Percentiles rank a stretch among this genome's conserved stretches.
These are phyloP conservation scores for Hirtodrosophila cameraria DNA, from an alignment of 2,888 invertebrate genomes.

Conservation along the genomic window DNA sequence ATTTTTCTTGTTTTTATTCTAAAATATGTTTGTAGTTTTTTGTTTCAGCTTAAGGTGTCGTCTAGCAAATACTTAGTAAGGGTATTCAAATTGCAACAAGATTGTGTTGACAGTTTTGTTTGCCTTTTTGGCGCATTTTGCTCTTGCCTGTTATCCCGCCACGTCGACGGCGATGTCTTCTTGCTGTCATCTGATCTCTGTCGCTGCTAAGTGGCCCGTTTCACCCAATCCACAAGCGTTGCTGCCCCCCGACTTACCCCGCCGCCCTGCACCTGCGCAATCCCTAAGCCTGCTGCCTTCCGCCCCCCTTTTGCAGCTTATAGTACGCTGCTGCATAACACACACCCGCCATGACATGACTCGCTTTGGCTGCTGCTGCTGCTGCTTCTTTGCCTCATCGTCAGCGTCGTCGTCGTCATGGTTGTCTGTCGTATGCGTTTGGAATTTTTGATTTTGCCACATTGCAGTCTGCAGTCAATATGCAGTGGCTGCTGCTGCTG, in stretches of 20 bases:
- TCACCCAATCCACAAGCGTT: constrained; percentile 1
- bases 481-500: constrained; percentile 38
- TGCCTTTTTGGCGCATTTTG: constrained; percentile 30
- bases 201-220: constrained; percentile 69
- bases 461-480: constrained; percentile 72
- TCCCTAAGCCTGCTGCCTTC: too few relatives aligned
- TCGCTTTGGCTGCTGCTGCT: constrained; percentile 40
- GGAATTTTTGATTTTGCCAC: constrained; percentile 81
- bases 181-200: constrained; percentile 78
- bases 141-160: constrained; percentile 59
- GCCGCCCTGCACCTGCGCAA: too few relatives aligned
- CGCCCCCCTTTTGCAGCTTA: not conserved
- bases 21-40: too few relatives aligned
- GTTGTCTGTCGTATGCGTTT: constrained; percentile 77
- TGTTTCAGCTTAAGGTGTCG: too few relatives aligned
- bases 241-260: too few relatives aligned
- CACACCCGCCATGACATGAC: constrained; percentile 64
- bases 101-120: constrained; percentile 8
- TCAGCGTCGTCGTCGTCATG: constrained; percentile 54
- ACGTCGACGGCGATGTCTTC: constrained; percentile 53
- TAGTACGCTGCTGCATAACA: constrained; percentile 9
- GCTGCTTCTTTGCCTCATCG: not conserved
- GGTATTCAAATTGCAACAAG: constrained; percentile 18
- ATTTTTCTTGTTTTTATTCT: too few relatives aligned
- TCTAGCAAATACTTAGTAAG: constrained; percentile 5